phyloP scores from a whole-genome alignment of 1,140 invertebrate species.

The Cotesia chilonis region DNA sequence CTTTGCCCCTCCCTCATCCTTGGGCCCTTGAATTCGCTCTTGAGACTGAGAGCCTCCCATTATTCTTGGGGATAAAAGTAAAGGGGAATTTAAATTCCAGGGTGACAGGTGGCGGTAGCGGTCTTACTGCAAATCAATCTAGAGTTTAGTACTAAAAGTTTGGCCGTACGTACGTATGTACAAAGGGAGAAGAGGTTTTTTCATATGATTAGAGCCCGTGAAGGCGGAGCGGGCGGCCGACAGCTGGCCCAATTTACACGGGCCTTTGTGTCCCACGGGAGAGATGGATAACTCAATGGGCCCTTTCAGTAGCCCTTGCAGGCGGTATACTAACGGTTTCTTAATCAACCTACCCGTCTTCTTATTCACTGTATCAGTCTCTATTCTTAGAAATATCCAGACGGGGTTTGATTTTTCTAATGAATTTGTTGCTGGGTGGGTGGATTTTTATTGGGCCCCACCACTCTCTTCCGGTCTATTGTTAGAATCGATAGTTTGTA shows the following conservation, averaged over 20 bases:
- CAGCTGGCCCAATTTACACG: constrained; percentile 37
- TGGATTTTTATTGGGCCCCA: not conserved
- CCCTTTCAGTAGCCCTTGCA: constrained; percentile 6
- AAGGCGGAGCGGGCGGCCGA: not conserved
- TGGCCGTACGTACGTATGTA: too few relatives aligned
- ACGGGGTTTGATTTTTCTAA: not conserved
- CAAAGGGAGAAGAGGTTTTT: not conserved
- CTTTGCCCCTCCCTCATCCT: too few relatives aligned
- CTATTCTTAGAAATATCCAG: too few relatives aligned
- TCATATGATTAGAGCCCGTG: not conserved
- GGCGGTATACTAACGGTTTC: constrained; percentile 11
- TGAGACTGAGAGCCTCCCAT: too few relatives aligned
- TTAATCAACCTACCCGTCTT: constrained; percentile 24
- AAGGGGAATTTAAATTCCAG: constrained; percentile 11
- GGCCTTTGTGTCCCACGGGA: constrained; percentile 12
- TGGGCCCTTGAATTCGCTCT: too few relatives aligned
- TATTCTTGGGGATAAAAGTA: not conserved
- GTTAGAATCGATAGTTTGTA: not conserved
- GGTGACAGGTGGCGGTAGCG: not conserved
- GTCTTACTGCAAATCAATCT: not conserved
- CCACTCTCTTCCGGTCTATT: constrained; percentile 26
- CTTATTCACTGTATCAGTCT: not conserved
- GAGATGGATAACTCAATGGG: constrained; percentile 21
- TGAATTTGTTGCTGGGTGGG: not conserved
- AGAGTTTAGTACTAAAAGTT: not conserved